Evolutionary conservation across 1,140 invertebrate species (phyloP), one percentile per base, ranked within the genome.

Genomic region (Acromyrmex charruanus): DNA sequence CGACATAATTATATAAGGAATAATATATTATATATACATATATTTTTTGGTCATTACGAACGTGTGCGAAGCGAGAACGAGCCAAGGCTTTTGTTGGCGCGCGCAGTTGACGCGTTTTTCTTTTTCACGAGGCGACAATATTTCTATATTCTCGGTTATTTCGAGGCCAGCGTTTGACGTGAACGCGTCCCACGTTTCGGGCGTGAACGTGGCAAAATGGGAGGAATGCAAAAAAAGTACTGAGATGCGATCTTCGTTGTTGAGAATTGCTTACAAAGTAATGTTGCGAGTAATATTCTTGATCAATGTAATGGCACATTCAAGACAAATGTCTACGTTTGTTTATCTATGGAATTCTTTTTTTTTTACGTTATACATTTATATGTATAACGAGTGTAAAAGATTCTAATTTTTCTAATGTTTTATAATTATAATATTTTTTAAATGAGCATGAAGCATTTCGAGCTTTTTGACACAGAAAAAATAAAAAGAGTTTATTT

Each of bases 31-130:
- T 93, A 94, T 93, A 94, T 93, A 95, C 91, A 95, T 95, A 95
- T 95, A 95, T 95, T 95, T 69, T 95, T 95, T 95, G 94, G 94
- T 95, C 94, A 95, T 95, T 94, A 94, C 94, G 93, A 93, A 93
- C 93, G 91, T 93, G 93, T 94, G 92, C 92, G 92, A 90, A 91
- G 85, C 89, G 92, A 91, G 89, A 91, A 92, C 89, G 90, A 92
- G 92, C 93, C 93, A 94, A 94, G 89, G 91, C 90, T 94, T 94
- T 94, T 94, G 87, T 93, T 94, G 93, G 93, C 93, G 89, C 91
- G 93, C 91, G 90, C 88, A 91, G 88, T 89, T 90, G 89, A 75
- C 91, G 92, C 91, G 92, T 94, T 94, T 95, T 95, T 94, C 94
- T 95, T 95, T 79, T 95, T 94, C 93, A 95, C 91, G 92, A 94